Base-by-base conservation (phyloP, 2,888 invertebrate species). In the Xestoiulus laeticollis region DNA sequence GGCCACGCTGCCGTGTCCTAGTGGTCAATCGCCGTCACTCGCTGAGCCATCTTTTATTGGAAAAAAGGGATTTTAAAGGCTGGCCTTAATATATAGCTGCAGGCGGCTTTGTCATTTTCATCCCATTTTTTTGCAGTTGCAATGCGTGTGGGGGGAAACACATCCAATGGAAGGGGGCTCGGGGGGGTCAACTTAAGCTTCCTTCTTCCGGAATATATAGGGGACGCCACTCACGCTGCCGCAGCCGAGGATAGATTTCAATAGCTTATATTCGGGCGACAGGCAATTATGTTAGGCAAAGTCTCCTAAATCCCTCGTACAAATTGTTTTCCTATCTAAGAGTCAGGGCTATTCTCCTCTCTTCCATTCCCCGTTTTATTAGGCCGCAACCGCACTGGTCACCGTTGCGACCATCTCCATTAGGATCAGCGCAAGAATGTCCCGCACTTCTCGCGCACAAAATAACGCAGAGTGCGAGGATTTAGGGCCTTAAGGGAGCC, bases 261-360 rank as follows among this genome's bases (percentile, higher is more conserved):
- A 26, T 32, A 32, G 87, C 87, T 68, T 68, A 68, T 68, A 43
- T 26, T 32, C 30, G 22, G 33, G 44, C 87, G 87, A 85, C 32
- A 85, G 48, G 33, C 87, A 87, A 87, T 87, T 87, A 87, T 85
- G 87, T 87, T 87, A 44, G 87, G 85, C 43, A 53, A 87, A 87
- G 68, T 87, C 87, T 87, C 53, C 43, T 59, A 87, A 87, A 87
- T 87, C 87, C 87, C 87, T 85, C 85, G 26, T 44, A 87, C 87
- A 82, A 87, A 87, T 87, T 84, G 85, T 82, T 87, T 44, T 87
- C 87, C 26, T 85, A 87, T 83, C 32, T 83, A 83, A 83, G 38
- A 83, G 83, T 83, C 83, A 83, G 10, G 83, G 83, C 83, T 38
- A 83, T 83, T 83, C 33, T 83, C 33, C 26, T 83, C 30, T 26